Evolutionary conservation across 1,140 invertebrate species (phyloP), one percentile per base, ranked within the genome.

Genomic region (Lasaia peninsularis): DNA sequence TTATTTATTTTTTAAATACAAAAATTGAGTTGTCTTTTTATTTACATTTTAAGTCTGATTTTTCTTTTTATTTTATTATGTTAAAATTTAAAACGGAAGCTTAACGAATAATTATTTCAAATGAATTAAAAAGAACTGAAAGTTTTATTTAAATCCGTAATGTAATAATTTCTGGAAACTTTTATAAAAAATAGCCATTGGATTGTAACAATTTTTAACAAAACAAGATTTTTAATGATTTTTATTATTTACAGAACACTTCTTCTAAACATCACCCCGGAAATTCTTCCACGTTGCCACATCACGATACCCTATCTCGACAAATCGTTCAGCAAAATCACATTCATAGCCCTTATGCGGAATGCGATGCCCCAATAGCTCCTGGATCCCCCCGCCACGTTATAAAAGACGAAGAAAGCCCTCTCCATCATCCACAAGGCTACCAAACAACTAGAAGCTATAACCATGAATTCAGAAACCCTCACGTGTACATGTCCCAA

Each of bases 401-500:
- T 24, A 70, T 73, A 48, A 85, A 80, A 54, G 81, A 81, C 56
- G 86, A 88, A 31, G 85, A 86, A 52, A 78, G 73, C 28, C 85
- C 85, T 5, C 76, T 86, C 1, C 85, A 88, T 49, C 82, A 85
- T 50, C 69, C 71, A 3, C 83, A 86, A 59, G 85, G 85, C 2
- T 86, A 88, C 49, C 76, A 88, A 51, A 83, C 83, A 1, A 85
- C 81, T 0, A 86, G 86, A 0, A 86, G 91, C 75, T 92, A 93
- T 80, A 91, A 91, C 32, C 92, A 92, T 64, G 92, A 93, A 73
- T 92, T 92, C 58, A 64, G 86, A 3, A 86, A 84, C 57, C 84
- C 86, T 0, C 86, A 88, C 62, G 86, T 91, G 1, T 91, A 79
- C 59, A 83, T 86, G 76, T 86, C 88, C 18, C 80, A 91, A 53